Base-by-base conservation (phyloP, 2,113 vertebrate genomes). In the Nicator chloris region DNA sequence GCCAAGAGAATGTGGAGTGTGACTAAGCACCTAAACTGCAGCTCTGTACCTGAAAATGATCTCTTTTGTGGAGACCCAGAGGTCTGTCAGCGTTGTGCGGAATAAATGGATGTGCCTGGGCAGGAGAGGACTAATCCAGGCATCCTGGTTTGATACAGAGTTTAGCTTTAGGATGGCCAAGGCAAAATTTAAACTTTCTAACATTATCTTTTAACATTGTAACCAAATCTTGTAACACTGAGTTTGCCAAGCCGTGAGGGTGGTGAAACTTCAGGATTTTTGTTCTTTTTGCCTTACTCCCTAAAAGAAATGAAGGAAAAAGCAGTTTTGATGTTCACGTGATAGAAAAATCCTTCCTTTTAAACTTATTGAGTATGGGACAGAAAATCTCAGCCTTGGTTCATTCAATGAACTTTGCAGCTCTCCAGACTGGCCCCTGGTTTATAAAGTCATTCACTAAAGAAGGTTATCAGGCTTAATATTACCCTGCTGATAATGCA, bases 291-390 rank as follows among this genome's bases (percentile, higher is more conserved):
- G 4, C 18, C 7, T 6, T 39, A 10, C 9, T 12, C 11, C 4
- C 4, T 33, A 22, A 82, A 71, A 94, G 75, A 83, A 91, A 35
- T 11, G 19, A 82, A 73, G 51, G 15, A 39, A 57, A 83, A 78
- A 78, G 65, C 57, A 72, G 30, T 76, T 95, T 89, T 90, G 30
- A 42, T 92, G 79, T 77, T 80, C 59, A 49, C 76, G 77, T 96
- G 82, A 83, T 33, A 86, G 82, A 96, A 92, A 27, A 91, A n/a
- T 60, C 60, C 91, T 95, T 94, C 76, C 91, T 96, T 97, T 95
- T 84, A 96, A 92, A 84, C 63, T 64, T 88, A 33, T 94, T 83
- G 85, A 93, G 80, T 84, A 65, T n/a, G 87, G 86, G 83, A 68
- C 79, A 91, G 83, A 78, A 92, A 95, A 92, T 96, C 76, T 95